Base-by-base conservation (phyloP, 1,140 invertebrate genomes). In the Drosophila novamexicana region DNA sequence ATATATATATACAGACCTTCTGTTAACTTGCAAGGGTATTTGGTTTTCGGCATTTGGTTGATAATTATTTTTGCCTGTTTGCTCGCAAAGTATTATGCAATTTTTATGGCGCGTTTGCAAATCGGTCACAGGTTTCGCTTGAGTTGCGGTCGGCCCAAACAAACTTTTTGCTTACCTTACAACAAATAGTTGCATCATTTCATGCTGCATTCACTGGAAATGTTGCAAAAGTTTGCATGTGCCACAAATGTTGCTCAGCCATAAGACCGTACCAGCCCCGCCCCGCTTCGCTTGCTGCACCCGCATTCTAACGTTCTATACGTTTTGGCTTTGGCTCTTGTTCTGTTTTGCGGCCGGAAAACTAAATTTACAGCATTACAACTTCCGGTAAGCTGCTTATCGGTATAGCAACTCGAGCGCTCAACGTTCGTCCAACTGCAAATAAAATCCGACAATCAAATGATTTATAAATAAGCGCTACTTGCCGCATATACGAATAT, bases 301-400 rank as follows among this genome's bases (percentile, higher is more conserved):
- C 53, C 40, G 22, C 22, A 56, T 56, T 47, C 42, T 14, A 34
- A 34, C 22, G 56, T 58, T 45, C 47, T 49, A 49, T 49, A 57
- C 22, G 37, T 32, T 45, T 32, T 50, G 57, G 14, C 37, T 22
- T 45, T 71, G 56, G 36, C 52, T 52, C 61, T 64, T 77, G 63
- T 66, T 62, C 58, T 81, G 78, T 79, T 77, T 86, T 86, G 84
- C 85, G 84, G 85, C 85, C 85, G 84, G 84, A 89, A 89, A 84
- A 89, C 85, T 81, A 89, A 89, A 89, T 89, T 89, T 89, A 83
- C 84, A 89, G 84, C 84, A 89, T 89, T 89, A 89, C 84, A 89
- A 89, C 80, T 89, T 89, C 84, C 84, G 84, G 80, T 89, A 89
- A 89, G 84, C 84, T 81, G 84, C 84, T 89, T 88, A 89, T 88